These are phyloP conservation scores for Drosophila arawakana DNA, from an alignment of 1,140 invertebrate species.

Conservation along the genomic window DNA sequence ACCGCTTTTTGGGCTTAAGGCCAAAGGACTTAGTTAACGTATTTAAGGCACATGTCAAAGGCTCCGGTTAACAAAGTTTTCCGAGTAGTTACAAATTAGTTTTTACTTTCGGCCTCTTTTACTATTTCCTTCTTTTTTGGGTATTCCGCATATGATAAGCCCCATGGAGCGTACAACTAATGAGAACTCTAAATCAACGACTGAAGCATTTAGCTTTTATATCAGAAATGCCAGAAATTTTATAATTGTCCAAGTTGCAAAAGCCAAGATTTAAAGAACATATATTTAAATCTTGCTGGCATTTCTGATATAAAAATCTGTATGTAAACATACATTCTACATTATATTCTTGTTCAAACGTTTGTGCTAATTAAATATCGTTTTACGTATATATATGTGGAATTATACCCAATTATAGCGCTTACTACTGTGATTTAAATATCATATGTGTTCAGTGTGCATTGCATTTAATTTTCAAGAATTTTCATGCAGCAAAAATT, in stretches of 20 bases:
- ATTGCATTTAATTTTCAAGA: constrained; percentile 12
- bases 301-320: background rate
- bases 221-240: constrained; percentile 7
- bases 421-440: constrained; percentile 10
- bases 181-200: constrained; percentile 24
- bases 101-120: constrained; percentile 54
- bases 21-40: constrained; percentile 71
- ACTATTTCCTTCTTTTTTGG: constrained; percentile 28
- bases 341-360: too few relatives aligned
- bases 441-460: constrained; percentile 3
- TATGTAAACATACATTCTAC: background rate
- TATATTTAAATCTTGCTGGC: too few relatives aligned
- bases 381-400: too few relatives aligned
- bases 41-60: constrained; percentile 74
- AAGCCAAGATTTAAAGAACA: too few relatives aligned
- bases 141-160: constrained; percentile 39
- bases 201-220: background rate
- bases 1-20: constrained; percentile 51
- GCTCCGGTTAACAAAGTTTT: constrained; percentile 62
- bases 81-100: constrained; percentile 72
- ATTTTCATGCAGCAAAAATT: constrained; percentile 16
- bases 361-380: too few relatives aligned
- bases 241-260: constrained; percentile 24
- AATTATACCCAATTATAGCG: background rate
- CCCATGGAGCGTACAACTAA: constrained; percentile 23